Base-by-base conservation (phyloP, 1,140 invertebrate genomes). In the Gonioctena quinquepunctata region DNA sequence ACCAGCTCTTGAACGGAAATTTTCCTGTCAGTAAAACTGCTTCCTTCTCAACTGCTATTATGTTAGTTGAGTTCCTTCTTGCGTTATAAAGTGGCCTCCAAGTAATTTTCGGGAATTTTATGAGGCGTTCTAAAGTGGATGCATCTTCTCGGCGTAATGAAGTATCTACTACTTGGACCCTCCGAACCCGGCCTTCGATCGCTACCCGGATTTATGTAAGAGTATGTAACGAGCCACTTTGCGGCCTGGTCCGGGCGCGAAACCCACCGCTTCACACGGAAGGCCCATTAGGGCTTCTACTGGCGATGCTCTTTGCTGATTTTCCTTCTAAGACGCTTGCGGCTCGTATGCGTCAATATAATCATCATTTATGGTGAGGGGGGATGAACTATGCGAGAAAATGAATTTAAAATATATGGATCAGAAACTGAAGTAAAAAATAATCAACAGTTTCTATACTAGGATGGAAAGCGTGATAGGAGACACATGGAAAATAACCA, bases 201-300 rank as follows among this genome's bases (percentile, higher is more conserved):
- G 54, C 19, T 23, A 25, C 19, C 54, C 25, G 54, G 54, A 57
- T 57, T 57, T 57, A 57, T 57, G 54, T 57, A 57, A 57, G 54
- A 57, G 54, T 57, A 25, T 57, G 25, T 57, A 57, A 57, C 54
- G 54, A 57, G 54, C 18, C 54, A 25, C 54, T 57, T 57, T 57
- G 54, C 25, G 54, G 54, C 22, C 22, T 4, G 54, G 21, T 25
- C 25, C 8, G 21, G 13, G 54, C 54, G 54, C 22, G 13, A 57
- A 57, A 57, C 21, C 54, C 21, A 22, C 19, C 54, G n/a, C 54
- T 22, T 11, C 54, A 57, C 22, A 57, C 54, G n/a, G 54, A 57
- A 19, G 7, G 22, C 19, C 54, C 54, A 57, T 57, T 57, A 57
- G 5, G 21, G 21, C 11, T 8, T 54, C 50, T 54, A 54, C 8